Evolutionary conservation across 2,113 vertebrate species (phyloP).

Genomic region (Macroglossus sobrinus): DNA sequence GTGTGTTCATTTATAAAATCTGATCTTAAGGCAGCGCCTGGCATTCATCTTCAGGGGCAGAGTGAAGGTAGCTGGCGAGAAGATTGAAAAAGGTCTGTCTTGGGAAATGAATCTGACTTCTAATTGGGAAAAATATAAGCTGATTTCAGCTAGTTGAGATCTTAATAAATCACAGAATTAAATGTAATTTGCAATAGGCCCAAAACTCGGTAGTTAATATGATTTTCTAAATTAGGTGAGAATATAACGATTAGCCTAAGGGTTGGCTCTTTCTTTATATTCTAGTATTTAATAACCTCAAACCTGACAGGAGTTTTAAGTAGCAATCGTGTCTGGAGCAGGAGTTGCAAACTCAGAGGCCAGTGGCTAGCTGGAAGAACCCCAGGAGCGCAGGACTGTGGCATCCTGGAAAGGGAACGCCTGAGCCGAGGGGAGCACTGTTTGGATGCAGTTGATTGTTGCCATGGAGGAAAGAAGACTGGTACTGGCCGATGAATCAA

Average conservation of each 20-base stretch:
- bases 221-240: slow-evolving; percentile 71
- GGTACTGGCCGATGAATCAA: background rate
- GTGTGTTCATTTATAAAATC: slow-evolving; percentile 49
- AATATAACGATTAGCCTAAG: slow-evolving; percentile 58
- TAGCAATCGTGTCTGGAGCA: background rate
- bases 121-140: slow-evolving; percentile 68
- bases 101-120: slow-evolving; percentile 70
- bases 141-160: slow-evolving; percentile 69
- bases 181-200: slow-evolving; percentile 65
- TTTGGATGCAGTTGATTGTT: background rate
- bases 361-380: background rate
- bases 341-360: background rate
- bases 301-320: slow-evolving; percentile 19
- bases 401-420: background rate
- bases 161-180: slow-evolving; percentile 75
- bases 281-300: slow-evolving; percentile 67
- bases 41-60: slow-evolving; percentile 40
- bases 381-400: background rate
- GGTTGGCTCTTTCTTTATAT: slow-evolving; percentile 34
- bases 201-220: slow-evolving; percentile 71
- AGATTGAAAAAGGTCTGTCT: slow-evolving; percentile 62
- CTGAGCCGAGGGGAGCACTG: background rate
- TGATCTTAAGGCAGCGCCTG: background rate
- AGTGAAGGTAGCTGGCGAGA: slow-evolving; percentile 17
- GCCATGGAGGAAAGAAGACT: background rate